phyloP scores from a whole-genome alignment of 37 sponge, comb jelly and placozoan genomes.

The Cliona cf. orientalis region DNA sequence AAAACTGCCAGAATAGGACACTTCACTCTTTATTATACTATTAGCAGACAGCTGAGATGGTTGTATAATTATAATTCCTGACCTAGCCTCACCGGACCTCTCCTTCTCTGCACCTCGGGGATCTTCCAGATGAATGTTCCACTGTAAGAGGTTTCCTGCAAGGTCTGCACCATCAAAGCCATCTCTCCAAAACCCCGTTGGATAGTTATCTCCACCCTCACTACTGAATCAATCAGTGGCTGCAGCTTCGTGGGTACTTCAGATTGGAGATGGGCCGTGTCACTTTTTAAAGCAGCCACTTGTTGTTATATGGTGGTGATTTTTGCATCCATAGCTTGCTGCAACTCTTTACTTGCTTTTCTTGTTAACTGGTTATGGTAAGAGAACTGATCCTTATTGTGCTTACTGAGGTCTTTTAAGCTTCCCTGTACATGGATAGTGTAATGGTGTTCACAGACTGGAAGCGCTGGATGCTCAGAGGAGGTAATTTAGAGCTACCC shows the following conservation, averaged over 20 bases:
- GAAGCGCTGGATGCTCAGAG: neutral
- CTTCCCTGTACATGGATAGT: conserved; percentile 24
- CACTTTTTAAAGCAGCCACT: conserved; percentile 7
- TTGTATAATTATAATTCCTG: no score
- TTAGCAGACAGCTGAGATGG: no score
- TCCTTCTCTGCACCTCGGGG: conserved; percentile 67
- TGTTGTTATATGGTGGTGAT: neutral
- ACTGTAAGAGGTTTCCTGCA: conserved; percentile 76
- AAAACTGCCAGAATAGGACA: no score
- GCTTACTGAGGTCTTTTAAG: conserved; percentile 21
- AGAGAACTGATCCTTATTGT: conserved; percentile 11
- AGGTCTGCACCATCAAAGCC: conserved; percentile 64
- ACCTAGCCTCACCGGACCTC: no score
- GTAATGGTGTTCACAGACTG: neutral
- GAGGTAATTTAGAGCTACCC: no score
- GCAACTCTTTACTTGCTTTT: neutral
- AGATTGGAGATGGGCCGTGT: neutral
- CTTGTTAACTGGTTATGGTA: conserved; percentile 19
- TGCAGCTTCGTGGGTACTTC: conserved; percentile 21
- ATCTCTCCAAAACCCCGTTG: conserved; percentile 66
- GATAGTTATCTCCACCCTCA: conserved; percentile 34
- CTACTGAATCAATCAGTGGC: conserved; percentile 38
- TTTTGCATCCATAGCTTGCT: neutral
- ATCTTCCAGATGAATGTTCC: conserved; percentile 86
- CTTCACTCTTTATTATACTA: no score